phyloP scores from a whole-genome alignment of 2,113 vertebrate genomes.

The Porphyrio hochstetteri region DNA sequence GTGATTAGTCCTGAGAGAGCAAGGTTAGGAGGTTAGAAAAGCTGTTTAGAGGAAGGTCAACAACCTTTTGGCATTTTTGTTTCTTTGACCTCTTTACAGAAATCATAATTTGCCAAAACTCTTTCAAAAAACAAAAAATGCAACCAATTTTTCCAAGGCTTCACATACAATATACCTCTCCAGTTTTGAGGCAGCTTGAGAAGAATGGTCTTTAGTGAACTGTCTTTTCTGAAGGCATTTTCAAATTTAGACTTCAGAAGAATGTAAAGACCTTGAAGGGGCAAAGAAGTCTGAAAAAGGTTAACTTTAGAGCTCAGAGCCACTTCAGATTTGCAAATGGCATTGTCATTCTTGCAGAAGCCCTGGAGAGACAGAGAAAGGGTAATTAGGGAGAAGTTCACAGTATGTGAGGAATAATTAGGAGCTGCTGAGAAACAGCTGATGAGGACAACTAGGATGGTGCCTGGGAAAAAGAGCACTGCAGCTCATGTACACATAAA shows the following conservation, averaged over 20 bases:
- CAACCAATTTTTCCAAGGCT: neutral
- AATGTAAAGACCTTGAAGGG: neutral
- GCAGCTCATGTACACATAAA: neutral
- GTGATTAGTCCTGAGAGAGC: neutral
- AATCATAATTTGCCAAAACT: neutral
- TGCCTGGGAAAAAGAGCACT: constrained; percentile 4
- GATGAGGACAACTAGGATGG: neutral
- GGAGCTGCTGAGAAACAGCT: constrained; percentile 7
- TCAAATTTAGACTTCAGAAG: neutral
- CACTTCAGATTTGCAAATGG: constrained; percentile 29
- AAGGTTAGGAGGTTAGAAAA: neutral
- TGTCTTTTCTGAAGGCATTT: neutral
- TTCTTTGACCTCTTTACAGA: neutral
- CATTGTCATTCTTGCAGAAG: constrained; percentile 36
- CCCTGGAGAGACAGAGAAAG: constrained; percentile 6
- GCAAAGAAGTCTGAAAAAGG: neutral
- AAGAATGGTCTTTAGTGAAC: neutral
- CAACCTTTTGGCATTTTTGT: neutral
- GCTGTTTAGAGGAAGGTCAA: neutral
- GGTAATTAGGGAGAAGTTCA: constrained; percentile 59
- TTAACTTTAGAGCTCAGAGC: neutral
- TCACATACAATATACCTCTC: neutral
- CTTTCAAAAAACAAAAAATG: neutral
- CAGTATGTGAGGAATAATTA: constrained; percentile 50
- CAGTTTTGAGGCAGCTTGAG: neutral